Conservation (phyloP, 2,113 vertebrate genomes). For the Pseudorasbora parva region DNA sequence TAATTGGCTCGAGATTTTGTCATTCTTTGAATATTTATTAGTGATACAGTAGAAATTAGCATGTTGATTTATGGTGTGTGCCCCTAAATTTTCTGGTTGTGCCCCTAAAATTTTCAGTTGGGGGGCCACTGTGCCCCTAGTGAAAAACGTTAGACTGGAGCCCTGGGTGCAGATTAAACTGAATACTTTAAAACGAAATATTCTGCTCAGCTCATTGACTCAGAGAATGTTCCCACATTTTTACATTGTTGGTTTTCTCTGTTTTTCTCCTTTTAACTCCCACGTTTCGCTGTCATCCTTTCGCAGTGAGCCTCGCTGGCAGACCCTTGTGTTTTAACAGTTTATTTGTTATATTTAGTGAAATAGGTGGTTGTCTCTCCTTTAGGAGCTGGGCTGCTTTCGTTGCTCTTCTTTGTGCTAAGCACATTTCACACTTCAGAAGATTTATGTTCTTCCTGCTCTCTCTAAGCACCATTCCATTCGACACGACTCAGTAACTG, state of each 20-base stretch:
- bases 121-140: too few species aligned
- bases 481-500: slow-evolving; percentile 53
- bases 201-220: background rate
- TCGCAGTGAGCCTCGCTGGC: slow-evolving; percentile 32
- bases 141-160: too few species aligned
- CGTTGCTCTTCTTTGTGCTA: slow-evolving; percentile 42
- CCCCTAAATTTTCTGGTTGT: too few species aligned
- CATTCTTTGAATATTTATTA: too few species aligned
- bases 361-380: slow-evolving; percentile 1
- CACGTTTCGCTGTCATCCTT: slow-evolving; percentile 34
- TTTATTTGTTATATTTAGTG: slow-evolving; percentile 43
- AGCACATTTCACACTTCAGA: slow-evolving; percentile 42
- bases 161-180: background rate
- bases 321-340: background rate
- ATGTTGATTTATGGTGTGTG: too few species aligned
- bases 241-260: background rate
- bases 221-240: background rate
- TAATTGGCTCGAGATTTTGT: too few species aligned
- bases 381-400: slow-evolving; percentile 11
- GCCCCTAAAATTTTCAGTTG: too few species aligned
- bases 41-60: too few species aligned
- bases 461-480: slow-evolving; percentile 35
- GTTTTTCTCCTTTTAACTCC: background rate
- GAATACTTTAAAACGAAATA: background rate
- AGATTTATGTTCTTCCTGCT: slow-evolving; percentile 5